These are phyloP conservation scores for Cetoscarus ocellatus DNA, from an alignment of 2,797 vertebrate genomes.

Conservation along the genomic window DNA sequence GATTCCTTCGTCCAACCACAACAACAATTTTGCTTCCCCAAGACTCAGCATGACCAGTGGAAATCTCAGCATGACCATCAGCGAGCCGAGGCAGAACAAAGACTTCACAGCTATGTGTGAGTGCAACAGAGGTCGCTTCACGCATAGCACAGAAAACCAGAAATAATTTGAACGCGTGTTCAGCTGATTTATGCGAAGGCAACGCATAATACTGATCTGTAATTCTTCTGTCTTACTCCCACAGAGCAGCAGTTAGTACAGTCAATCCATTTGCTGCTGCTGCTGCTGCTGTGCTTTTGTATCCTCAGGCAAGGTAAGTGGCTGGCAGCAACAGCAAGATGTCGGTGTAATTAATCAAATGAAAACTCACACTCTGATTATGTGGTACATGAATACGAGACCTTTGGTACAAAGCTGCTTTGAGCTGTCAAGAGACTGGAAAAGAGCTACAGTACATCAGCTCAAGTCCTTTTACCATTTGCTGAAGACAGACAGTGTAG, in stretches of 20 bases:
- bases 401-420: neutral
- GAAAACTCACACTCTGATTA: conserved; percentile 55
- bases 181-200: conserved; percentile 48
- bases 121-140: conserved; percentile 48
- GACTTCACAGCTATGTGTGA: conserved; percentile 34
- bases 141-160: conserved; percentile 52
- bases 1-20: conserved; percentile 36
- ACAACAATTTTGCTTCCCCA: conserved; percentile 48
- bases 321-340: conserved; percentile 29
- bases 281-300: conserved; percentile 11
- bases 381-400: conserved; percentile 29
- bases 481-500: no score
- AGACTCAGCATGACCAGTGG: conserved; percentile 56
- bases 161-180: conserved; percentile 48
- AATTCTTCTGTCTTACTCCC: conserved; percentile 27
- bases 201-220: conserved; percentile 25
- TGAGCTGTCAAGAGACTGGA: no score
- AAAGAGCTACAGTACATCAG: no score
- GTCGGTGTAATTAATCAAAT: conserved; percentile 44
- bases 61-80: conserved; percentile 59
- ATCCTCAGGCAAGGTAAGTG: conserved; percentile 32
- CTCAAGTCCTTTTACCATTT: no score
- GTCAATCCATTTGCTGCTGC: conserved; percentile 29
- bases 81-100: conserved; percentile 55
- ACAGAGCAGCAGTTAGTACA: conserved; percentile 28